phyloP scores from a whole-genome alignment of 2,113 vertebrate genomes.

The Hystrix cristata region DNA sequence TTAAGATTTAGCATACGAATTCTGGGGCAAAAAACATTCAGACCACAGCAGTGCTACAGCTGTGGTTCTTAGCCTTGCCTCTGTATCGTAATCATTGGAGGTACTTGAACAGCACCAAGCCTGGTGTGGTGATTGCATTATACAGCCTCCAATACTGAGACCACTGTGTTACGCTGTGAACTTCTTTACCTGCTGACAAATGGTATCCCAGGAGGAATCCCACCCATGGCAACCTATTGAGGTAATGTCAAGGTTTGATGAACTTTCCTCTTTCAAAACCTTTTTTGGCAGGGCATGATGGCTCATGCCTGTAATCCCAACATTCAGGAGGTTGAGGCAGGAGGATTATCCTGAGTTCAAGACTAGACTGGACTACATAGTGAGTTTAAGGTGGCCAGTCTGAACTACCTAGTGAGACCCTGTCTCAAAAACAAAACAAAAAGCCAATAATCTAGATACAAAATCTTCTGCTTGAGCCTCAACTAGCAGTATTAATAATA shows the following conservation, averaged over 20 bases:
- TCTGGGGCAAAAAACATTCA: not conserved
- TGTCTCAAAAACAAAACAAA: not conserved
- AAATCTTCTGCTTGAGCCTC: not conserved
- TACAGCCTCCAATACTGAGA: not conserved
- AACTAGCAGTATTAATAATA: not conserved
- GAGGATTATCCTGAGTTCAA: not conserved
- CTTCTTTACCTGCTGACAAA: not conserved
- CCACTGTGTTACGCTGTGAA: not conserved
- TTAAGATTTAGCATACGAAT: not conserved
- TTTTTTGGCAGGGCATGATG: not conserved
- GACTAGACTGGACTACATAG: not conserved
- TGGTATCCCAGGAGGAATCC: not conserved
- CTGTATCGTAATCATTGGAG: not conserved
- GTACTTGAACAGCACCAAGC: not conserved
- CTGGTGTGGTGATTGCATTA: slow-evolving; percentile 2
- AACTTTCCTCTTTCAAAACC: not conserved
- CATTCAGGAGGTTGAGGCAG: not conserved
- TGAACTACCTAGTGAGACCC: not conserved
- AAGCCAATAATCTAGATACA: not conserved
- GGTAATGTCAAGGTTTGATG: not conserved
- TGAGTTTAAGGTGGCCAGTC: too few species aligned
- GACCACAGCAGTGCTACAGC: not conserved
- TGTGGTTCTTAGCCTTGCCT: not conserved
- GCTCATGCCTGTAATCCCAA: not conserved
- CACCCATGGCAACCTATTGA: not conserved